phyloP scores from a whole-genome alignment of 2,888 invertebrate species.

The Tetranychus piercei region DNA sequence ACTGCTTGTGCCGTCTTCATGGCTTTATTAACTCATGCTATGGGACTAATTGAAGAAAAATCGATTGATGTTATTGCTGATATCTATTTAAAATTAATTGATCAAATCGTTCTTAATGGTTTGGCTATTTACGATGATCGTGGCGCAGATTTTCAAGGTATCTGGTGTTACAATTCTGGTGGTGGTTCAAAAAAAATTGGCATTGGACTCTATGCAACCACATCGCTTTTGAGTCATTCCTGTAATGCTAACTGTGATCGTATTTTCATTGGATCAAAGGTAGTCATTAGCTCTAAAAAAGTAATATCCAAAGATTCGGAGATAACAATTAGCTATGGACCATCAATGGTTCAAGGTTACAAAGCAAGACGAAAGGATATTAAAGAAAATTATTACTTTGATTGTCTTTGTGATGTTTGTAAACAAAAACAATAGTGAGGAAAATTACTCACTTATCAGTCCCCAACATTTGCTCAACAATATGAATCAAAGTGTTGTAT shows the following conservation, averaged over 20 bases:
- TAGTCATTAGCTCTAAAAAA: not conserved
- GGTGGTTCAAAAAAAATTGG: not conserved
- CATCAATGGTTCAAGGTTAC: not conserved
- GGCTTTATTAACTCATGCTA: not conserved
- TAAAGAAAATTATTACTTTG: conserved; percentile 5
- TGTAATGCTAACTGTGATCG: not conserved
- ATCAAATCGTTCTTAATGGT: not conserved
- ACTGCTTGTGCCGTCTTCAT: not conserved
- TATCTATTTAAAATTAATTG: not conserved
- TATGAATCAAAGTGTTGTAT: no score
- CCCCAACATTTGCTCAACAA: no score
- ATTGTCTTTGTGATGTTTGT: not conserved
- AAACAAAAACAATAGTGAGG: not conserved
- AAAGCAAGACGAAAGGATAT: not conserved
- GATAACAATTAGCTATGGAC: conserved; percentile 1
- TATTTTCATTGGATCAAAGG: not conserved
- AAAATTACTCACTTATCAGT: no score
- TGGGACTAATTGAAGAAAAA: not conserved
- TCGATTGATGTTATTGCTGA: not conserved
- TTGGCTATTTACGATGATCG: not conserved
- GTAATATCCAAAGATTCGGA: not conserved
- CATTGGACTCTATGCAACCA: conserved; percentile 7
- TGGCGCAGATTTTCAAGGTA: not conserved
- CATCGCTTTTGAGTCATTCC: not conserved
- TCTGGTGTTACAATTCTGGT: not conserved